phyloP scores from a whole-genome alignment of 2,888 invertebrate species.

The Lithophane semibrunnea region DNA sequence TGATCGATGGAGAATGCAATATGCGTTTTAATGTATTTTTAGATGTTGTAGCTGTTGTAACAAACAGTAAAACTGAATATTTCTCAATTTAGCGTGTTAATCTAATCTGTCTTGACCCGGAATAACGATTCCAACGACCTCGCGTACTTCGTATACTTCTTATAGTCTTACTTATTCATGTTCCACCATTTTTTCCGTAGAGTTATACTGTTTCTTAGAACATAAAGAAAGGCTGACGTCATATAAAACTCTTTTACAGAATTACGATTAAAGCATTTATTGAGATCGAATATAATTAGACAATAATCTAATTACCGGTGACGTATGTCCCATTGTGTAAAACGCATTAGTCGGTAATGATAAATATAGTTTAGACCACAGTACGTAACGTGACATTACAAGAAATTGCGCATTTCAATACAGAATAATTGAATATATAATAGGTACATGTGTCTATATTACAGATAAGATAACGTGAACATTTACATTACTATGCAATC shows the following conservation, averaged over 20 bases:
- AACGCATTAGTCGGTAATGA: slow-evolving; percentile 40
- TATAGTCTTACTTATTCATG: slow-evolving; percentile 36
- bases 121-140: slow-evolving; percentile 58
- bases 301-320: slow-evolving; percentile 54
- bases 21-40: slow-evolving; percentile 30
- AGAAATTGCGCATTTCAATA: slow-evolving; percentile 74
- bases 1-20: slow-evolving; percentile 2
- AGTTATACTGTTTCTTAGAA: slow-evolving; percentile 1
- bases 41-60: slow-evolving; percentile 3
- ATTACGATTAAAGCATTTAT: slow-evolving; percentile 31
- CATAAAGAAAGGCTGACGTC: slow-evolving; percentile 21
- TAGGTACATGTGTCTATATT: slow-evolving; percentile 68
- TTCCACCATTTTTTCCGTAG: slow-evolving; percentile 14
- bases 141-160: slow-evolving; percentile 20
- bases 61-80: slow-evolving; percentile 42
- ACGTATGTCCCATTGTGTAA: slow-evolving; percentile 48
- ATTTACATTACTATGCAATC: slow-evolving; percentile 22
- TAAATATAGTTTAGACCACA: slow-evolving; percentile 49
- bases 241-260: slow-evolving; percentile 24
- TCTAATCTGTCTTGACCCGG: slow-evolving; percentile 67
- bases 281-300: slow-evolving; percentile 34
- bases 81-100: slow-evolving; percentile 61
- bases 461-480: slow-evolving; percentile 75
- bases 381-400: slow-evolving; percentile 59
- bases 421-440: slow-evolving; percentile 74